phyloP scores from a whole-genome alignment of 2,888 invertebrate genomes.

The Rhopalosiphum nymphaeae region DNA sequence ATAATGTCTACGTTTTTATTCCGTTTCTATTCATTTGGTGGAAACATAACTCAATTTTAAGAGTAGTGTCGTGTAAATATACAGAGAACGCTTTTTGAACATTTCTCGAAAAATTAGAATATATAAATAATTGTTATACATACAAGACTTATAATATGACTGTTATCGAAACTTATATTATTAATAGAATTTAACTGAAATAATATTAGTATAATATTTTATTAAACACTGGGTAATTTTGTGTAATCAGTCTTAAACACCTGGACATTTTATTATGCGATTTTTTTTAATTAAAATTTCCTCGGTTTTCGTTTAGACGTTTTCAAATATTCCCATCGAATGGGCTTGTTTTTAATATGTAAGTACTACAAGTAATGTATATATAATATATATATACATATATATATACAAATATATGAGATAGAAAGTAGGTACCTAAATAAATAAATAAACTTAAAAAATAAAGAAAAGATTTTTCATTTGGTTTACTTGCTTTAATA shows the following conservation, averaged over 20 bases:
- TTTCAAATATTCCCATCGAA: background rate
- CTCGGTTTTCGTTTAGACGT: background rate
- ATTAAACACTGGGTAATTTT: background rate
- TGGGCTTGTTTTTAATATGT: background rate
- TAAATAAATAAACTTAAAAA: constrained; percentile 24
- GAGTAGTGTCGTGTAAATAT: background rate
- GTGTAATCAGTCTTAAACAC: background rate
- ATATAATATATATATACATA: background rate
- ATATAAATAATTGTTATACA: background rate
- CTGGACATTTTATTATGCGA: background rate
- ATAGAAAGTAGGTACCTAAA: background rate
- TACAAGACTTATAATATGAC: background rate
- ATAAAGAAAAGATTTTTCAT: constrained; percentile 7
- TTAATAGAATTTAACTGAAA: background rate
- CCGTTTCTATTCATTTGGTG: background rate
- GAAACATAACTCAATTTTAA: background rate
- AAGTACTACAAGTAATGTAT: background rate
- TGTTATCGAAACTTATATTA: background rate
- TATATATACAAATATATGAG: too few relatives aligned
- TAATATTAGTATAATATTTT: background rate
- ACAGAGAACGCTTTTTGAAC: background rate
- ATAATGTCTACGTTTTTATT: background rate
- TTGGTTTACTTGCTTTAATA: constrained; percentile 35
- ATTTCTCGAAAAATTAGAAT: background rate
- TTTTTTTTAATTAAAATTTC: background rate